Base-by-base conservation (phyloP, 2,888 invertebrate genomes). In the Caenorhabditis angaria region DNA sequence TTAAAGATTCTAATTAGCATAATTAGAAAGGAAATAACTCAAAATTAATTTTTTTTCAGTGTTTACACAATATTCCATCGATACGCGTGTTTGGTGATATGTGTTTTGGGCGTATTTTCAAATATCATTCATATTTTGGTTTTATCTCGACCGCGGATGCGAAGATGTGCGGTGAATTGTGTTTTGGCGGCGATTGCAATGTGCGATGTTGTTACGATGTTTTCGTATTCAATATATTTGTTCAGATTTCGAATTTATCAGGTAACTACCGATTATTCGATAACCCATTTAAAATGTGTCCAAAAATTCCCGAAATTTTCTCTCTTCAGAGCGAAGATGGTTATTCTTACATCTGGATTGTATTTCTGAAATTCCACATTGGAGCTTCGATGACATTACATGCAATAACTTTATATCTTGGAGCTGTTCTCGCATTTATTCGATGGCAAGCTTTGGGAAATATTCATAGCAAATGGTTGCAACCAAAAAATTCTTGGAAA, bases 131-230 rank as follows among this genome's bases (percentile, higher is more conserved):
- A 83, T 68, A 82, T 83, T 54, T 51, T 79, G 55, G 82, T 72
- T n/a, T 62, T 81, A 4, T 77, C 78, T 12, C 59, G 80, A 12
- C 80, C 80, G 12, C 27, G 70, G 58, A 75, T 77, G 77, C 65
- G 80, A 27, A 32, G 81, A 65, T 83, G 82, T 58, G 82, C 83
- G 0, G 83, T 83, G 28, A 82, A 83, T 59, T 76, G 78, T 57
- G 79, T 83, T 14, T 65, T 83, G 10, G 76, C 80, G 10, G 82
- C 82, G 18, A 78, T 83, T 0, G 83, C 83, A 0, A 66, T 83
- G 35, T 82, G 82, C 54, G 83, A 83, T 56, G 77, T 83, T 41
- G 71, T 80, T 56, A 83, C 81, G 12, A 83, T 83, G 83, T 63
- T 64, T 14, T 74, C 73, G 18, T 83, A 83, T 64, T 76, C 68